These are phyloP conservation scores for Pterostichus niger DNA, from an alignment of 2,888 invertebrate genomes.

Conservation along the genomic window DNA sequence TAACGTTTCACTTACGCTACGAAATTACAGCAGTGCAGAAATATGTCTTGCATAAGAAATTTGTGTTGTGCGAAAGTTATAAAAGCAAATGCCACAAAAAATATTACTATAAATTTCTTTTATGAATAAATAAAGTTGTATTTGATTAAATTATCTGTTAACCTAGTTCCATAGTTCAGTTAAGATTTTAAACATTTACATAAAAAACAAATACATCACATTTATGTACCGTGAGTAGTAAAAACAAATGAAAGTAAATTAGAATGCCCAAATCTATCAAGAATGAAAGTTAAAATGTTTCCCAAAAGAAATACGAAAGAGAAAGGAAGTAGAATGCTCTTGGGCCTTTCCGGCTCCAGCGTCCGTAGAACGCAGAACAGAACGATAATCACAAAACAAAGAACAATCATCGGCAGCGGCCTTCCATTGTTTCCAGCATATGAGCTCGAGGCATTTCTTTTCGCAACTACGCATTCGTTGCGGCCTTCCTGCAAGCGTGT, in stretches of 20 bases:
- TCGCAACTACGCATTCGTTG: slow-evolving; percentile 21
- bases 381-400: slow-evolving; percentile 46
- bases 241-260: slow-evolving; percentile 43
- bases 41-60: not conserved
- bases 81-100: not conserved
- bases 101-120: not conserved
- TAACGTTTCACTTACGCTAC: slow-evolving; percentile 1
- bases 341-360: slow-evolving; percentile 17
- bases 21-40: slow-evolving; percentile 2
- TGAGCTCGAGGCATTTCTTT: slow-evolving; percentile 54
- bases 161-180: slow-evolving; percentile 38
- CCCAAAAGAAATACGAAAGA: not conserved
- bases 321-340: slow-evolving; percentile 25
- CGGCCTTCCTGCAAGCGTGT: slow-evolving; percentile 1
- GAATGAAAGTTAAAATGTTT: slow-evolving; percentile 8
- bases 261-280: slow-evolving; percentile 34
- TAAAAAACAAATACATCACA: not conserved
- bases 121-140: slow-evolving; percentile 9
- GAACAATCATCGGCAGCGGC: slow-evolving; percentile 56
- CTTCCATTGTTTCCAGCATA: slow-evolving; percentile 63
- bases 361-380: slow-evolving; percentile 11
- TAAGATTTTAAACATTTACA: not conserved
- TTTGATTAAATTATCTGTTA: slow-evolving; percentile 23
- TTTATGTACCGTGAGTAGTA: not conserved
- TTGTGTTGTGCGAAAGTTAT: not conserved